These are phyloP conservation scores for Drosophila kurseongensis DNA, from an alignment of 1,140 invertebrate species.

Conservation along the genomic window DNA sequence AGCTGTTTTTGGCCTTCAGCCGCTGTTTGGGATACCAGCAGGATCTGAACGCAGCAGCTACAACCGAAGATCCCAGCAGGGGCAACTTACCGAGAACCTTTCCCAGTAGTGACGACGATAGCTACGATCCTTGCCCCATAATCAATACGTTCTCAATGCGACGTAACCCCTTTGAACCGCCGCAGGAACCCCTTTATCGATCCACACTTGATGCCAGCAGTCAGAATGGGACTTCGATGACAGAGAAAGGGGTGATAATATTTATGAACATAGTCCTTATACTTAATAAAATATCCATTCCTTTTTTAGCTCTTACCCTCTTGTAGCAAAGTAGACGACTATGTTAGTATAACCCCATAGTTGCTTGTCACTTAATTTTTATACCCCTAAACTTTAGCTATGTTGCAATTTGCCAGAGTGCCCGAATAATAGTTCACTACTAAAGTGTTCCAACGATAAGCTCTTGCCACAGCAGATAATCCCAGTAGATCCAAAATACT, in stretches of 20 bases:
- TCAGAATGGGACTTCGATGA: background rate
- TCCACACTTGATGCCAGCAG: background rate
- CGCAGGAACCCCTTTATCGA: background rate
- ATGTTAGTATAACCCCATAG: background rate
- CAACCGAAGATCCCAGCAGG: background rate
- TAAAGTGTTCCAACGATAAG: background rate
- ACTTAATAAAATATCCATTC: background rate
- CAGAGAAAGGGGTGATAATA: background rate
- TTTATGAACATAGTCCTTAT: too few relatives aligned
- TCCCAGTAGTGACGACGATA: slow-evolving; percentile 2
- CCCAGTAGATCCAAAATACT: background rate
- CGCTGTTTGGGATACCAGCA: slow-evolving; percentile 14
- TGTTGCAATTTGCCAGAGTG: slow-evolving; percentile 5
- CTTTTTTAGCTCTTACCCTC: background rate
- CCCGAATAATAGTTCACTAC: background rate
- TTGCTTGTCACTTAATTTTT: background rate
- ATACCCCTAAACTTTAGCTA: background rate
- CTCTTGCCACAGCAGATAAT: background rate
- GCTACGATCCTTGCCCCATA: background rate
- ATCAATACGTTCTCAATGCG: background rate
- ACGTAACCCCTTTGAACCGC: background rate
- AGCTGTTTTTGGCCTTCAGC: slow-evolving; percentile 30
- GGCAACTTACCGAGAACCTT: accelerated
- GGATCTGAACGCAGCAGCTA: background rate
- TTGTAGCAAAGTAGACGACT: background rate